These are phyloP conservation scores for Myotis yumanensis DNA, from an alignment of 2,113 vertebrate species.

Conservation along the genomic window DNA sequence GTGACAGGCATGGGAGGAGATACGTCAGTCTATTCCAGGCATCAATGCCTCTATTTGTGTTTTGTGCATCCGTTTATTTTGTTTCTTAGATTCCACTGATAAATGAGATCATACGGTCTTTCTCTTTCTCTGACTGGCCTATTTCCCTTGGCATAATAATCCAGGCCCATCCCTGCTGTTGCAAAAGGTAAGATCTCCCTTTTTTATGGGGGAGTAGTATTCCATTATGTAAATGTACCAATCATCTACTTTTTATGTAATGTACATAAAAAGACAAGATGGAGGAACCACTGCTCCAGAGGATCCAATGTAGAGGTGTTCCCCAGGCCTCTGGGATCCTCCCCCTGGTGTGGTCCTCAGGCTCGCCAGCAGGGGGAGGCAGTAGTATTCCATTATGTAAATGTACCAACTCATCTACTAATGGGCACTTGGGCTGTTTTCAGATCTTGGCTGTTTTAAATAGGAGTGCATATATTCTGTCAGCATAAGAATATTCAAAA, in stretches of 20 bases:
- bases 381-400: too few species aligned
- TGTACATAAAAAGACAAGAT: too few species aligned
- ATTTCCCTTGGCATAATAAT: background rate
- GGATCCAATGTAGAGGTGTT: background rate
- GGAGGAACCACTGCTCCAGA: background rate
- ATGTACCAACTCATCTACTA: background rate
- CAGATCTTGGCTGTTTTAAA: too few species aligned
- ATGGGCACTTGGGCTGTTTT: background rate
- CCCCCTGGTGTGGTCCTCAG: background rate
- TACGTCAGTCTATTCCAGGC: background rate
- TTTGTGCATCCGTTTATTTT: too few species aligned
- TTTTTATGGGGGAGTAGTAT: background rate
- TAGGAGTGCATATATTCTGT: background rate
- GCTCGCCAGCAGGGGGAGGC: conserved; percentile 50
- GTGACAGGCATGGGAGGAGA: accelerated
- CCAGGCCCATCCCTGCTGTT: background rate
- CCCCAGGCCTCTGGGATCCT: accelerated
- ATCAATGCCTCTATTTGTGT: too few species aligned
- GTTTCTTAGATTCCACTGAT: background rate
- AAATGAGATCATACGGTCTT: background rate
- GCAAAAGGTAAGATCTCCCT: background rate
- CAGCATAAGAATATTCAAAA: background rate
- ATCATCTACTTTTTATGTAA: background rate
- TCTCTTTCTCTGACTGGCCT: background rate
- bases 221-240: background rate